Evolutionary conservation across 2,113 vertebrate species (phyloP).

Genomic region (Porphyrio hochstetteri): DNA sequence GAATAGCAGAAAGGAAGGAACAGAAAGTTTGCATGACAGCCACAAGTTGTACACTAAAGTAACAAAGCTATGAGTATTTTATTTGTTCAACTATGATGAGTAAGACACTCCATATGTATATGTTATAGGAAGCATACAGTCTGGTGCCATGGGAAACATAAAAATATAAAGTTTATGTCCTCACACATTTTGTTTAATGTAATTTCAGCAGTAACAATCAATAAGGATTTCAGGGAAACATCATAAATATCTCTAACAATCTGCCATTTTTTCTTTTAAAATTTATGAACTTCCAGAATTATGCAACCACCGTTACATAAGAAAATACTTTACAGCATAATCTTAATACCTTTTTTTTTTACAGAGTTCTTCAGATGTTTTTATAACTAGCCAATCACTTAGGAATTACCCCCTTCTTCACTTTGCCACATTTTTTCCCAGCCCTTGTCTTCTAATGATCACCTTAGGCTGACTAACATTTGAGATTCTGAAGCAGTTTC

Average conservation of each 20-base stretch:
- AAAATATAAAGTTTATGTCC: not conserved
- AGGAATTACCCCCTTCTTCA: not conserved
- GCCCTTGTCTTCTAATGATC: not conserved
- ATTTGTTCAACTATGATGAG: slow-evolving; percentile 2
- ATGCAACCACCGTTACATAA: not conserved
- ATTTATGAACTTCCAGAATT: not conserved
- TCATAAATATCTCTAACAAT: accelerated
- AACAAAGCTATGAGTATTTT: not conserved
- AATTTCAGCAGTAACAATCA: not conserved
- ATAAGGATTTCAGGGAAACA: not conserved
- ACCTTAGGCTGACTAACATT: not conserved
- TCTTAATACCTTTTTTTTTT: too few species aligned
- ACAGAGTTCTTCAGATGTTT: not conserved
- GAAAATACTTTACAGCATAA: not conserved
- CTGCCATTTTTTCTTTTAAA: not conserved
- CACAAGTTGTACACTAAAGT: slow-evolving; percentile 18
- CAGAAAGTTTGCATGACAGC: not conserved
- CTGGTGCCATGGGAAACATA: not conserved
- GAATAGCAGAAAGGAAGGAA: slow-evolving; percentile 11
- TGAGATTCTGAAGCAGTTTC: not conserved
- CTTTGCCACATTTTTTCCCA: not conserved
- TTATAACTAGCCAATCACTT: not conserved
- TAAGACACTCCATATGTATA: not conserved
- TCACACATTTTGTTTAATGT: not conserved
- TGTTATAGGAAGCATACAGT: not conserved